Conservation (phyloP, 1,140 invertebrate species). For the Periplaneta americana region DNA sequence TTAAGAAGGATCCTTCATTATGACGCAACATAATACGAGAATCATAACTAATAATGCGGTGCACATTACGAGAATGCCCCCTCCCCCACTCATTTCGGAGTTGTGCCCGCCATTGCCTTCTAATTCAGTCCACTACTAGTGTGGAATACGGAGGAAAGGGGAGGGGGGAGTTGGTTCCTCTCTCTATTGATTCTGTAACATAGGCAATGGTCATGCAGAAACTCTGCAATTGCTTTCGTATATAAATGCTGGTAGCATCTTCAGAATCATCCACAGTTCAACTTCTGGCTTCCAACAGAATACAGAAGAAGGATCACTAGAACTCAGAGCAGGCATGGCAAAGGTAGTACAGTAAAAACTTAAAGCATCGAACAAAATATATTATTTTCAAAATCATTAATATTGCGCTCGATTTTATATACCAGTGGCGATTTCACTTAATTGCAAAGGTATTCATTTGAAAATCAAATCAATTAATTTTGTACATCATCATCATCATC, state of each 20-base stretch:
- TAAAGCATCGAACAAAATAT: too few relatives aligned
- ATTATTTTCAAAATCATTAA: too few relatives aligned
- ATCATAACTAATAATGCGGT: not conserved
- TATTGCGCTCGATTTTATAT: too few relatives aligned
- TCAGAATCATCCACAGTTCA: not conserved
- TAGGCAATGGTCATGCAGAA: not conserved
- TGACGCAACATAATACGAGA: not conserved
- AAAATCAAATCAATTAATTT: too few relatives aligned
- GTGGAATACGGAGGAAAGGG: not conserved
- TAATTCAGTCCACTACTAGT: not conserved
- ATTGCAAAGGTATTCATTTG: too few relatives aligned
- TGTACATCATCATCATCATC: too few relatives aligned
- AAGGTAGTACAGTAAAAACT: too few relatives aligned
- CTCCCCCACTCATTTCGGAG: not conserved
- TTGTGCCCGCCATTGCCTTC: not conserved
- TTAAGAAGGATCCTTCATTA: not conserved
- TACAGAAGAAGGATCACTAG: not conserved
- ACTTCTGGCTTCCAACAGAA: not conserved
- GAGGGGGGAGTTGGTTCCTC: not conserved
- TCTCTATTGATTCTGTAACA: not conserved
- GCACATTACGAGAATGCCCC: not conserved
- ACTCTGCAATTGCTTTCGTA: not conserved
- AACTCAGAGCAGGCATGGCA: not conserved
- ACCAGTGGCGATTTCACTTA: too few relatives aligned
- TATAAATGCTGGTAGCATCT: not conserved